phyloP scores from a whole-genome alignment of 2,113 vertebrate genomes.

The Cacatua alba region DNA sequence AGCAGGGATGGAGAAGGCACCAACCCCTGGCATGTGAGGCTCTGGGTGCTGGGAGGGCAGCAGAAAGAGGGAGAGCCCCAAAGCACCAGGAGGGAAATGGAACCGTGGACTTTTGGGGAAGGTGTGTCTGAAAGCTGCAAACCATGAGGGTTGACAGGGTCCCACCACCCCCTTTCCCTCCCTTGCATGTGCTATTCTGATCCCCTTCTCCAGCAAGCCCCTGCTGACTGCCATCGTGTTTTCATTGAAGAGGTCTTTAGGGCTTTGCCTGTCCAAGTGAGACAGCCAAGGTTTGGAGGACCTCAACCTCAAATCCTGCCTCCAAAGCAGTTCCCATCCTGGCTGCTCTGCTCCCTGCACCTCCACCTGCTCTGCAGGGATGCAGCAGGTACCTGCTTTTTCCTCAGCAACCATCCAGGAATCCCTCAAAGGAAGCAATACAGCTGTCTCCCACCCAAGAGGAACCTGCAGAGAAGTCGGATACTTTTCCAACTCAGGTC shows the following conservation, averaged over 20 bases:
- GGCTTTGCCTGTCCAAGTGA: neutral
- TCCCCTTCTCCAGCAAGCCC: neutral
- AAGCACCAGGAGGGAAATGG: neutral
- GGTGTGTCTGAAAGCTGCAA: neutral
- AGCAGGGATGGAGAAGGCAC: neutral
- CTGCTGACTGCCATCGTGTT: rapidly evolving
- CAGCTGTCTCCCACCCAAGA: neutral
- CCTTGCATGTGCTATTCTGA: neutral
- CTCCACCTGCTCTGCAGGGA: neutral
- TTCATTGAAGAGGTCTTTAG: neutral
- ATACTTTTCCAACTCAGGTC: neutral
- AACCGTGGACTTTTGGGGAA: neutral
- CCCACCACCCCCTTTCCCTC: neutral
- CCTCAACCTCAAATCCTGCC: neutral
- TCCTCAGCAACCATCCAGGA: neutral
- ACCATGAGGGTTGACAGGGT: rapidly evolving
- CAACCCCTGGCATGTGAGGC: rapidly evolving
- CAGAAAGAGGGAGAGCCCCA: neutral
- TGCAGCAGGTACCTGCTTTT: neutral
- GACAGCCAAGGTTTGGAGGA: neutral
- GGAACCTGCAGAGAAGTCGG: neutral
- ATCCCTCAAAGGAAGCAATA: neutral
- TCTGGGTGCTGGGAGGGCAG: neutral
- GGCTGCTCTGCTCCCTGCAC: neutral
- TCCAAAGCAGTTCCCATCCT: neutral